Conservation (phyloP, 2,888 invertebrate species). For the Hirtodrosophila confusa region DNA sequence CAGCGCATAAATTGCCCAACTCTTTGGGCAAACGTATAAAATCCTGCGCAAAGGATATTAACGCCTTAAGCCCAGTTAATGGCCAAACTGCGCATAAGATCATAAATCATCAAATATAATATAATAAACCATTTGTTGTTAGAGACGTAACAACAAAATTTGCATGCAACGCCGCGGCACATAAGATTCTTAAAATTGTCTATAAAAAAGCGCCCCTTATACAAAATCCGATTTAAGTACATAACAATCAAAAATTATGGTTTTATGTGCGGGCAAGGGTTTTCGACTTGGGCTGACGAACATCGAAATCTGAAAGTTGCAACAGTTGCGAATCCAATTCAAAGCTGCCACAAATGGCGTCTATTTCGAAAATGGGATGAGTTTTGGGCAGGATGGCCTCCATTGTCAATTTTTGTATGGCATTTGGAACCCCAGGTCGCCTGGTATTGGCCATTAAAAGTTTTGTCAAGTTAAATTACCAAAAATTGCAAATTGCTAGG, state of each 20-base stretch:
- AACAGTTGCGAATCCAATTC: slow-evolving; percentile 74
- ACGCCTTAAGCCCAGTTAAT: slow-evolving; percentile 68
- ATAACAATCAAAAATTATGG: slow-evolving; percentile 73
- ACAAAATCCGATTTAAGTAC: slow-evolving; percentile 65
- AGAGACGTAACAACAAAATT: slow-evolving; percentile 33
- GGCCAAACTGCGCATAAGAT: slow-evolving; percentile 20
- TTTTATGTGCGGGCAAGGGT: slow-evolving; percentile 54
- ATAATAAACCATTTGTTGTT: slow-evolving; percentile 43
- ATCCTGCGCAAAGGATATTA: slow-evolving; percentile 59
- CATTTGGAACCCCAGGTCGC: slow-evolving; percentile 4
- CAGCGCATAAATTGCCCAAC: slow-evolving; percentile 60
- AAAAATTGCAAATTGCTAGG: slow-evolving; percentile 83
- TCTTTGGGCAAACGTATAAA: slow-evolving; percentile 29
- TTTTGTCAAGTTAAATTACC: slow-evolving; percentile 82
- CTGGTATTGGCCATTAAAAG: slow-evolving; percentile 69
- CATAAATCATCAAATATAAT: slow-evolving; percentile 62
- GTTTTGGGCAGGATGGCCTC: not conserved
- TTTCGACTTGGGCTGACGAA: slow-evolving; percentile 9
- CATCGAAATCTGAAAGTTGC: slow-evolving; percentile 42
- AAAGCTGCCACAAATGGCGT: slow-evolving; percentile 65
- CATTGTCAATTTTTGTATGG: slow-evolving; percentile 27
- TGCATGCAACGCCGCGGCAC: slow-evolving; percentile 24
- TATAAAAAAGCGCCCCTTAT: not conserved
- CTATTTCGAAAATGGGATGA: slow-evolving; percentile 7
- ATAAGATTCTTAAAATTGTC: not conserved